Percentiles rank a stretch among this genome's conserved stretches.
Conservation (phyloP, 2,113 vertebrate genomes). For the Morphnarchus princeps region DNA sequence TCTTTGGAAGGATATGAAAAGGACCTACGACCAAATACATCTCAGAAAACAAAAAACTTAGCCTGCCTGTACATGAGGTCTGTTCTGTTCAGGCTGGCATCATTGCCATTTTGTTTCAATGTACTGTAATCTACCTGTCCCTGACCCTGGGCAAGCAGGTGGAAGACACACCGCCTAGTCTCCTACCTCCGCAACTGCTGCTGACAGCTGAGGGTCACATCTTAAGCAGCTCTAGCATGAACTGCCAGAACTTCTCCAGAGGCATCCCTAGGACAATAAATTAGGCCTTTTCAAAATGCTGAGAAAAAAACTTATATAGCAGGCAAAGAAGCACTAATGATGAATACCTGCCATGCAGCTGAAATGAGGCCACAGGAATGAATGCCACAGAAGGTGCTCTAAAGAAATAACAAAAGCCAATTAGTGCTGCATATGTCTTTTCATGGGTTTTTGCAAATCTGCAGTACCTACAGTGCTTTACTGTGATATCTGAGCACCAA, state of each 20-base stretch:
- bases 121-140: not conserved
- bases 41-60: not conserved
- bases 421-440: not conserved
- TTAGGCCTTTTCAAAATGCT: not conserved
- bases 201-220: not conserved
- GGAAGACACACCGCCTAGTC: not conserved
- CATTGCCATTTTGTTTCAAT: not conserved
- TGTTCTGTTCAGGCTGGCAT: not conserved
- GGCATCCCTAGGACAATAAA: not conserved
- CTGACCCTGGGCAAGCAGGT: not conserved
- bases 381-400: not conserved
- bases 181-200: not conserved
- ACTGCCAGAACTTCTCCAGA: not conserved
- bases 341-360: not conserved
- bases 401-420: conserved; percentile 1
- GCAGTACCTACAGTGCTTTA: not conserved
- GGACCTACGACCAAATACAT: not conserved
- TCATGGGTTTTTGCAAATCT: not conserved
- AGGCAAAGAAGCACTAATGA: not conserved
- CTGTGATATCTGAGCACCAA: not conserved
- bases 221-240: not conserved
- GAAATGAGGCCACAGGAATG: not conserved
- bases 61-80: not conserved
- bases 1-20: not conserved
- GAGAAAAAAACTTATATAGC: not conserved